phyloP scores from a whole-genome alignment of 2,797 vertebrate species.

The Naso thynnoides region DNA sequence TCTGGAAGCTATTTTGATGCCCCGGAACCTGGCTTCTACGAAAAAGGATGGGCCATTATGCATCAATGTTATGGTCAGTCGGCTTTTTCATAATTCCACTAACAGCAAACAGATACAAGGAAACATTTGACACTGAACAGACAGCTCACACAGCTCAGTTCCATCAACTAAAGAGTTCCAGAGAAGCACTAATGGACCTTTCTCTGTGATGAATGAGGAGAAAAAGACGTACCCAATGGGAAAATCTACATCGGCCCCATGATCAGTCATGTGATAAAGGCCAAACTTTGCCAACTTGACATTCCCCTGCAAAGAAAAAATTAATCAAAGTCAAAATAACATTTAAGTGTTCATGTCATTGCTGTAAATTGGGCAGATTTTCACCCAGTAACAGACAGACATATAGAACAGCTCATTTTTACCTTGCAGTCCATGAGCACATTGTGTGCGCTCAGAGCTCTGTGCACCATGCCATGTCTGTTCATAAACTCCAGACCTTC shows the following conservation, averaged over 20 bases:
- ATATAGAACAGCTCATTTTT: conserved; percentile 30
- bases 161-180: conserved; percentile 41
- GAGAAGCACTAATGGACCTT: conserved; percentile 30
- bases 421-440: conserved; percentile 95
- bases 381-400: not conserved
- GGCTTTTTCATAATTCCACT: conserved; percentile 39
- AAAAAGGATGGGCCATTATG: conserved; percentile 55
- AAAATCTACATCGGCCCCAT: conserved; percentile 97
- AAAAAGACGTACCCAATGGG: conserved; percentile 91
- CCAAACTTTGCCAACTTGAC: conserved; percentile 97
- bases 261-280: conserved; percentile 97
- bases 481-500: conserved; percentile 96
- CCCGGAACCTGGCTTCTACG: conserved; percentile 68
- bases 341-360: not conserved
- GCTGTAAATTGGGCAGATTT: not conserved
- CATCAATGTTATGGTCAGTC: conserved; percentile 58
- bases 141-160: conserved; percentile 29
- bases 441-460: conserved; percentile 92
- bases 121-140: conserved; percentile 46
- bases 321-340: conserved; percentile 1
- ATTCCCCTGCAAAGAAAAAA: conserved; percentile 86
- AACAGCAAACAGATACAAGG: conserved; percentile 63
- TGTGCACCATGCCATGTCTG: conserved; percentile 92
- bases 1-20: conserved; percentile 70
- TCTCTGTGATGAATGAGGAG: conserved; percentile 60